Percentiles rank a stretch among this genome's conserved stretches.
Evolutionary conservation across 2,113 vertebrate species (phyloP).

Genomic region (Apteryx mantelli): DNA sequence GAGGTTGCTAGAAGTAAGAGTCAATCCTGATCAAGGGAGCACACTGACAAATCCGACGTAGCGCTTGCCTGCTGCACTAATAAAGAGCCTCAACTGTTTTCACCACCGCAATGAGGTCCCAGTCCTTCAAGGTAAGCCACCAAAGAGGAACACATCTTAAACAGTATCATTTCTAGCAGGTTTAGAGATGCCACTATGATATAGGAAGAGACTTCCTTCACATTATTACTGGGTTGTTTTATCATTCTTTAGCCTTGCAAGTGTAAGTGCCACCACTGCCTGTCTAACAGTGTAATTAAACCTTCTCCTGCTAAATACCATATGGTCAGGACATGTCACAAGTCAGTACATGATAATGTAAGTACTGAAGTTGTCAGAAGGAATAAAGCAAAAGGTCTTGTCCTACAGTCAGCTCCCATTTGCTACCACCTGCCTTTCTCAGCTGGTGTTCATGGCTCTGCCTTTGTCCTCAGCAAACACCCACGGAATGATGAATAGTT

Average conservation of each 20-base stretch:
- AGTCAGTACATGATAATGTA: fast-evolving
- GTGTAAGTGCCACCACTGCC: not conserved
- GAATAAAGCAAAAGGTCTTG: not conserved
- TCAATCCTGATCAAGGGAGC: not conserved
- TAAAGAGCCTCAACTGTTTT: not conserved
- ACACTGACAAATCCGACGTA: not conserved
- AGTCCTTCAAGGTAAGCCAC: not conserved
- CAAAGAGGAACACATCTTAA: not conserved
- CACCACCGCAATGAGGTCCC: not conserved
- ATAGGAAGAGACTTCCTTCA: not conserved
- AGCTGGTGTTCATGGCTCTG: not conserved
- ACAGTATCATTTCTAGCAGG: not conserved
- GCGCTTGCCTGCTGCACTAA: not conserved
- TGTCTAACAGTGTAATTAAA: not conserved
- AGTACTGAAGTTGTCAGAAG: not conserved
- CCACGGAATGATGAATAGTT: not conserved
- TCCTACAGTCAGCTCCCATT: not conserved
- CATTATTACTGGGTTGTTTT: not conserved
- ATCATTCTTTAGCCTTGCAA: not conserved
- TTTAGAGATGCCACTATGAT: not conserved
- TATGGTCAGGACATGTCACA: not conserved
- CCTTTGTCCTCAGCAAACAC: not conserved
- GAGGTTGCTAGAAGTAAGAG: not conserved
- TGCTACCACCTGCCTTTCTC: not conserved
- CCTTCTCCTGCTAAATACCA: not conserved